Conservation (phyloP, 1,140 invertebrate genomes). For the Adoxophyes honmai region DNA sequence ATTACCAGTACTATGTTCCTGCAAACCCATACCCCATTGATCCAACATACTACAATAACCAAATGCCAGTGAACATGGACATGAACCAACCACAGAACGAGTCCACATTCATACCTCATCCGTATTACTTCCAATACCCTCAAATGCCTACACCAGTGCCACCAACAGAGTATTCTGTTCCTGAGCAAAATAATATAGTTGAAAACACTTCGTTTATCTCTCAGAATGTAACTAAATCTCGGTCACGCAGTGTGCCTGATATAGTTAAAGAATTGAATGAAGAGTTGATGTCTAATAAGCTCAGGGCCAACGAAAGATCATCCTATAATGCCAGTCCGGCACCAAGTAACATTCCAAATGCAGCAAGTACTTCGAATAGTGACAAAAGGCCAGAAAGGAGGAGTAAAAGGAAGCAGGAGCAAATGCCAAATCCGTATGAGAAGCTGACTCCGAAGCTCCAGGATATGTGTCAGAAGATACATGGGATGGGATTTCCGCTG, state of each 20-base stretch:
- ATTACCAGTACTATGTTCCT: constrained; percentile 66
- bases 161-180: constrained; percentile 25
- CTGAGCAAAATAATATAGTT: constrained; percentile 48
- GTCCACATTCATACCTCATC: constrained; percentile 50
- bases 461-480: constrained; percentile 83
- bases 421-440: constrained; percentile 74
- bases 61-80: constrained; percentile 38
- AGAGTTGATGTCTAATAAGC: constrained; percentile 78
- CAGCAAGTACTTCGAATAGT: constrained; percentile 28
- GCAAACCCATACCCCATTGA: constrained; percentile 39
- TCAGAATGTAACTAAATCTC: constrained; percentile 62
- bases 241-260: constrained; percentile 83
- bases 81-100: constrained; percentile 40
- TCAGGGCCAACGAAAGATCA: constrained; percentile 69
- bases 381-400: constrained; percentile 42
- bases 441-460: constrained; percentile 80
- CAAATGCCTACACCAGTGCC: constrained; percentile 54
- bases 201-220: constrained; percentile 37
- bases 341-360: constrained; percentile 33
- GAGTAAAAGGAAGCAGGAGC: constrained; percentile 42
- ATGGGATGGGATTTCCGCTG: constrained; percentile 90
- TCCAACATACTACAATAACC: constrained; percentile 42
- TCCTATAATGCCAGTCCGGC: constrained; percentile 64
- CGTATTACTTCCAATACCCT: constrained; percentile 59
- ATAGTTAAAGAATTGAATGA: constrained; percentile 85